Evolutionary conservation across 2,113 vertebrate genomes (phyloP), one percentile per base, ranked within the genome.

Genomic region (Mormyrus lacerda): DNA sequence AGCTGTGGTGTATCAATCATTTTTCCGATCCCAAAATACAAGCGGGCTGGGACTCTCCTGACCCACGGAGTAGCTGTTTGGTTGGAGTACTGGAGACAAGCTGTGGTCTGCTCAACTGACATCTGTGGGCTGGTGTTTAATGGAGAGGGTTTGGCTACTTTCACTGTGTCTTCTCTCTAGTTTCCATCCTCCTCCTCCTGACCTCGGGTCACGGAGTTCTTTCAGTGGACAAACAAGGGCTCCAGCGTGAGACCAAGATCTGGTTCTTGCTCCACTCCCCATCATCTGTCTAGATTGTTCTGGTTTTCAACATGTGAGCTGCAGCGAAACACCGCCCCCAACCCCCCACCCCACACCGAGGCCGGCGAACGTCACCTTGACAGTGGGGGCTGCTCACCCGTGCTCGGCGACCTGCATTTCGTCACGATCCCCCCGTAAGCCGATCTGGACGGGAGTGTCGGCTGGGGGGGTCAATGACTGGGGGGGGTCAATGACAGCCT

Each of bases 201-300:
- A 48, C 85, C 85, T 35, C n/a, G 3, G 85, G 85, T 87, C 85
- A 55, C 13, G 5, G 51, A 87, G 85, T 87, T 87, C 48, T 87
- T 53, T 87, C 48, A 51, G 45, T 53, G 31, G 85, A 86, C 48
- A 53, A 39, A 39, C 51, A 53, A 27, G 51, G 85, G 85, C 50
- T 87, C 8, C 15, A 39, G 85, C 27, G 5, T 9, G 2, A 15
- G 15, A 39, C 50, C 21, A 27, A n/a, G 82, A 79, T 79, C 73
- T 4, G 9, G 21, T 27, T 48, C 27, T 31, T 47, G 44, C 44
- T 1, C 8, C 82, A 1, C 42, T 45, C 42, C 24, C 82, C 10
- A 85, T 11, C 8, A 47, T 35, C 27, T 42, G 24, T 21, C 85
- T n/a, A 42, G 24, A 48, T 85, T 50, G 44, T 50, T 39, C 15